Conservation (phyloP, 2,797 vertebrate species). For the Notolabrus celidotus region DNA sequence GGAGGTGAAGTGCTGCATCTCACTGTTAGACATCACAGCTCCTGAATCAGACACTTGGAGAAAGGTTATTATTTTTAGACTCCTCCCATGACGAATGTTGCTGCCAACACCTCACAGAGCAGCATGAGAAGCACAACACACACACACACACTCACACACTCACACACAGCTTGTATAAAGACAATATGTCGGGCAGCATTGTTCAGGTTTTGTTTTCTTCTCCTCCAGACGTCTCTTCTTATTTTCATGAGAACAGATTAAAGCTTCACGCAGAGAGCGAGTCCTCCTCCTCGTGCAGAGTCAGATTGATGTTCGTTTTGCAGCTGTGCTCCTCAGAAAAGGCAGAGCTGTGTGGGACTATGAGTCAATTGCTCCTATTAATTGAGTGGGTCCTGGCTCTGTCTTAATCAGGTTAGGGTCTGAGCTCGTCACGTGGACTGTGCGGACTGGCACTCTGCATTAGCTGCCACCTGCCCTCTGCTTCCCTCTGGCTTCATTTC, state of each 20-base stretch:
- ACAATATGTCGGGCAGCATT: too few species aligned
- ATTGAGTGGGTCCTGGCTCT: constrained; percentile 72
- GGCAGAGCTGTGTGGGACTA: constrained; percentile 59
- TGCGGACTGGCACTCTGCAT: constrained; percentile 11
- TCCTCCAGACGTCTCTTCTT: too few species aligned
- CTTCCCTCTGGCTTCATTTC: constrained; percentile 14
- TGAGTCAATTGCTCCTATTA: constrained; percentile 73
- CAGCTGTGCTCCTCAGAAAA: constrained; percentile 29
- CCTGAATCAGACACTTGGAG: constrained; percentile 56
- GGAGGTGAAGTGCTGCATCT: constrained; percentile 27
- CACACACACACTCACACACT: background rate
- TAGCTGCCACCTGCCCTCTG: constrained; percentile 13
- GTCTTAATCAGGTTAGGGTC: constrained; percentile 74
- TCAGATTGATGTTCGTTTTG: constrained; percentile 52
- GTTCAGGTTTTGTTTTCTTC: too few species aligned
- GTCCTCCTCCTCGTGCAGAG: background rate
- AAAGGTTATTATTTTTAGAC: constrained; percentile 62
- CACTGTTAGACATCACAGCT: constrained; percentile 31
- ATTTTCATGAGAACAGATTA: too few species aligned
- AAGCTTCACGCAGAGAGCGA: background rate
- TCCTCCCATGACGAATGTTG: constrained; percentile 23
- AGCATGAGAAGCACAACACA: background rate
- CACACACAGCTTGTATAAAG: background rate
- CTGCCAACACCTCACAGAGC: constrained; percentile 27
- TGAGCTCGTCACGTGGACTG: constrained; percentile 56